phyloP scores from a whole-genome alignment of 2,113 vertebrate species.

The Steatornis caripensis region DNA sequence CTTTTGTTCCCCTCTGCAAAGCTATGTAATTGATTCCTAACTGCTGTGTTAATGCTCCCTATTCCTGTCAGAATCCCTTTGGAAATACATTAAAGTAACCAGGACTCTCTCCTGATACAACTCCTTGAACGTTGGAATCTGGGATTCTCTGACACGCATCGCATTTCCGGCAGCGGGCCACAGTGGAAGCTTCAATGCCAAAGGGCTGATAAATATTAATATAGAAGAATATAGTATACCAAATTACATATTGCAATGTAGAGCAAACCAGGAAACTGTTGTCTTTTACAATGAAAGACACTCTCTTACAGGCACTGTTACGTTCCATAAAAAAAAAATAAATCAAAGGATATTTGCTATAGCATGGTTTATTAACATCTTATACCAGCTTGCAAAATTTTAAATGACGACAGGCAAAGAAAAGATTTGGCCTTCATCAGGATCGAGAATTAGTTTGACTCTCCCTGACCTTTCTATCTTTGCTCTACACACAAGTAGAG shows the following conservation, averaged over 20 bases:
- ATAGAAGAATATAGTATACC: neutral
- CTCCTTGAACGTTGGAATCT: neutral
- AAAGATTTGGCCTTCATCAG: neutral
- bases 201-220: conserved; percentile 22
- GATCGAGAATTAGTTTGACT: neutral
- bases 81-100: conserved; percentile 16
- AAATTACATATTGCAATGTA: neutral
- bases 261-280: neutral
- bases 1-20: conserved; percentile 41
- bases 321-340: neutral
- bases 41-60: neutral
- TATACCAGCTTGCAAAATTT: neutral
- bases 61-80: conserved; percentile 18
- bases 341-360: neutral
- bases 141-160: neutral
- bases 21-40: conserved; percentile 45
- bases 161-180: neutral
- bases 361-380: neutral
- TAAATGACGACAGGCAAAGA: neutral
- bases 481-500: neutral
- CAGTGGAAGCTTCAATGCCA: neutral
- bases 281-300: neutral
- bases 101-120: neutral
- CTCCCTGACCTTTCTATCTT: neutral
- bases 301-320: neutral